phyloP scores from a whole-genome alignment of 2,888 invertebrate species.

The Ligdia adustata region DNA sequence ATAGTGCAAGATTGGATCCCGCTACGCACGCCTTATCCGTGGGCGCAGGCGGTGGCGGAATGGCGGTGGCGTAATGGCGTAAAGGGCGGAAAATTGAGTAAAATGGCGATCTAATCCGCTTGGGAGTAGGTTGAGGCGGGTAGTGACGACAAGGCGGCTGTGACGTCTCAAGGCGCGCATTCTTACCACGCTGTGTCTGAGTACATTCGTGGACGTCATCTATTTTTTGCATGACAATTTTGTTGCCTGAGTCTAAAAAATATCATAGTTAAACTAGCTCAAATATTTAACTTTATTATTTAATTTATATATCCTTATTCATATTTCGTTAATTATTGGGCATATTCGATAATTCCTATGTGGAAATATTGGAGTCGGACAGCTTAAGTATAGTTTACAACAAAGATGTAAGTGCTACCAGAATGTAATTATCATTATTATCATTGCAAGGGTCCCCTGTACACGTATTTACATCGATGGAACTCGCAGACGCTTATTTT shows the following conservation, averaged over 20 bases:
- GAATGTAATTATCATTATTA: no score
- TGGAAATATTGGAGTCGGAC: no score
- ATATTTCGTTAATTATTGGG: no score
- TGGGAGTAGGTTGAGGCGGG: conserved; percentile 36
- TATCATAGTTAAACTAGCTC: no score
- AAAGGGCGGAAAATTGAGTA: conserved; percentile 70
- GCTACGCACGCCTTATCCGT: conserved; percentile 55
- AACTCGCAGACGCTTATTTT: conserved; percentile 7
- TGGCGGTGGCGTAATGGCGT: conserved; percentile 36
- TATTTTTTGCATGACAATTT: no score
- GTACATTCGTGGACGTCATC: conserved; percentile 14
- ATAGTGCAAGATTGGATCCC: conserved; percentile 54
- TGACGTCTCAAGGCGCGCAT: conserved; percentile 54
- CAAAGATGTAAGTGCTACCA: no score
- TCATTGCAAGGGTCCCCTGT: no score
- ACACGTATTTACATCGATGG: conserved; percentile 1
- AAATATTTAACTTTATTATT: no score
- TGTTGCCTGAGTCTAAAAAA: no score
- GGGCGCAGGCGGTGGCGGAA: conserved; percentile 64
- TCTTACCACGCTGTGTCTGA: conserved; percentile 6
- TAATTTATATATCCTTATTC: no score
- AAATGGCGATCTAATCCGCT: conserved; percentile 43
- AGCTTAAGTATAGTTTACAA: no score
- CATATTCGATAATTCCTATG: no score
- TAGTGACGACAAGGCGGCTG: conserved; percentile 26